Evolutionary conservation across 2,797 vertebrate species (phyloP), one percentile per base, ranked within the genome.

Genomic region (Acomys russatus): DNA sequence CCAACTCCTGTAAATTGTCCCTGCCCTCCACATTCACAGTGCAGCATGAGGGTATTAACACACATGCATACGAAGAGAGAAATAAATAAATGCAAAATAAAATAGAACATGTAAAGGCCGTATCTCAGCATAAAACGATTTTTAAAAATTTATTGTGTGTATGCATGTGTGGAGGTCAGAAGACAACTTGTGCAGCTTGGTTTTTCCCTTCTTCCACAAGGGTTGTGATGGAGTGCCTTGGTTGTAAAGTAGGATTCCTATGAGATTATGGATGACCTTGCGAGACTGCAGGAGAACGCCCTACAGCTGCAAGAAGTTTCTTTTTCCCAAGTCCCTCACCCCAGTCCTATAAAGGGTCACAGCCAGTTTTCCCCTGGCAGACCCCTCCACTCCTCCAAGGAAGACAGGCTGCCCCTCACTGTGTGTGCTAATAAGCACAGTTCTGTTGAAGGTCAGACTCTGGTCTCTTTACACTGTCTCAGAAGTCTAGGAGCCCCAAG

Each of bases 61-160:
- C 4, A n/a, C 35, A 35, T 70, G 14, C 66, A 71, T 9, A 86
- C 7, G 38, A 22, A 86, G 33, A 35, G 2, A 35, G 1, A 70
- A 56, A 56, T n/a, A 28, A 25, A 38, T 28, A 30, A 35, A 73
- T 70, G 28, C 51, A 66, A 66, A 66, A n/a, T 70, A 38, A 35
- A 56, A 38, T 18, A 94, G 77, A 84, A 68, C 51, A 91, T 17
- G 83, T 88, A 51, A 77, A 93, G 92, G 87, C 70, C 2, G 38
- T 28, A 66, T 92, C 88, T 92, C 49, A 89, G 76, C 28, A 49
- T 54, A 68, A 90, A 91, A 64, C 71, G n/a, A 78, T 86, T 38
- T 54, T 73, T 61, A 22, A 10, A 22, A 6, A 6, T 54, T 54
- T 9, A 49, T 56, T 18, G 85, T 38, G 84, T 28, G 4, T 54